Evolutionary conservation across 1,140 invertebrate genomes (phyloP), one percentile per base, ranked within the genome.

Genomic region (Zophobas morio): DNA sequence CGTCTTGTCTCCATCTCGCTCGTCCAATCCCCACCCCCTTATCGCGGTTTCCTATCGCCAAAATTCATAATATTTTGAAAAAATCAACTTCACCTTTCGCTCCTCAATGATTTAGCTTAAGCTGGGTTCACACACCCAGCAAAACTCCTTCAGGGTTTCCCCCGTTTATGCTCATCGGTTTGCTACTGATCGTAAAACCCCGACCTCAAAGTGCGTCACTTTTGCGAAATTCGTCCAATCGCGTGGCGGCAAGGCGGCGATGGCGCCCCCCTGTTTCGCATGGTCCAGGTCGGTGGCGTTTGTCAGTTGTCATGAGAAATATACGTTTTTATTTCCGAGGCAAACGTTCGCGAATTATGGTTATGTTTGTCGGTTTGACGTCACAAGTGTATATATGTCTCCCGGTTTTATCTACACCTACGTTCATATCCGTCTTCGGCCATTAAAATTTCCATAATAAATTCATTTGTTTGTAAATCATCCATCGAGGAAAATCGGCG

Each of bases 341-440:
- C 60, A 42, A 66, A 66, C 60, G 60, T 66, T 66, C 60, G 60
- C 37, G 60, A 66, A 66, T 66, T 66, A 66, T 42, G 60, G 60
- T 66, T 66, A 66, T 66, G 60, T 37, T 66, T 46, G 60, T 37
- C 39, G 60, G 6, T 66, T 66, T 66, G 60, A 66, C 60, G 60
- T 66, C 60, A 66, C 2, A 4, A 5, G 3, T 66, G 37, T 42
- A 32, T 33, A 42, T 66, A 66, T 66, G 6, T 40, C 37, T 34
- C 37, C 42, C 39, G 4, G 49, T 66, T 66, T 66, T 66, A 66
- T 66, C 60, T n/a, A 66, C 60, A 42, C 20, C 39, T n/a, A 3
- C 39, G 60, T 42, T 40, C 60, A 32, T 2, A 42, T 57, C 35
- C 54, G 54, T 57, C 54, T 57, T 57, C 3, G 3, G 57, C 6